Evolutionary conservation across 2,888 invertebrate genomes (phyloP).

Genomic region (Phanerotoma sp.): DNA sequence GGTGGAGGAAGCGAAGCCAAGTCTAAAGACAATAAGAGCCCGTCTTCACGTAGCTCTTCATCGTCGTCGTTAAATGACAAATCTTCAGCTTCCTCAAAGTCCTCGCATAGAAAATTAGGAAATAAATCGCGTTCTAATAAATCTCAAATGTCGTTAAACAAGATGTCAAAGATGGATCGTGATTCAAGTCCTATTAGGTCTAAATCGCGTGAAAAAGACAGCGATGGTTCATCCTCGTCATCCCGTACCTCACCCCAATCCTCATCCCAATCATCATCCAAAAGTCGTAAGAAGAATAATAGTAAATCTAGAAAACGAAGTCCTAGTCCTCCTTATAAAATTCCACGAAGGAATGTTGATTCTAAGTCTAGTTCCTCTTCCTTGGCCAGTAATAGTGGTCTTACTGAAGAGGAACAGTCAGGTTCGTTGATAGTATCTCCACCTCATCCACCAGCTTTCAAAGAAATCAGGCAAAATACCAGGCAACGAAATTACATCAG

Average conservation of each 20-base stretch:
- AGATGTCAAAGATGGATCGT: slow-evolving; percentile 49
- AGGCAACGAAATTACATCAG: slow-evolving; percentile 66
- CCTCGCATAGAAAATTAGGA: slow-evolving; percentile 53
- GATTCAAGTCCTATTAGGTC: slow-evolving; percentile 48
- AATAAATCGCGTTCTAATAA: slow-evolving; percentile 52
- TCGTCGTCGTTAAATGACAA: slow-evolving; percentile 33
- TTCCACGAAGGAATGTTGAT: slow-evolving; percentile 48
- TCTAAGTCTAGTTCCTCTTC: slow-evolving; percentile 41
- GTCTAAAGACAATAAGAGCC: slow-evolving; percentile 44
- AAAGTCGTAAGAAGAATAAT: slow-evolving; percentile 47
- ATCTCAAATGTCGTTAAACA: slow-evolving; percentile 43
- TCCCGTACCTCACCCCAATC: slow-evolving; percentile 47
- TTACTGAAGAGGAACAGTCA: slow-evolving; percentile 55
- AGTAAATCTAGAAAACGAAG: slow-evolving; percentile 50
- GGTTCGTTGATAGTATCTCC: slow-evolving; percentile 55
- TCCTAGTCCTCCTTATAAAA: slow-evolving; percentile 52
- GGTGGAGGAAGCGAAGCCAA: slow-evolving; percentile 38
- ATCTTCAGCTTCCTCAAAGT: slow-evolving; percentile 55
- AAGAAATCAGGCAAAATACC: slow-evolving; percentile 50
- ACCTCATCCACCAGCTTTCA: slow-evolving; percentile 53
- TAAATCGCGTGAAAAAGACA: slow-evolving; percentile 50
- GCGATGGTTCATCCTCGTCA: slow-evolving; percentile 27
- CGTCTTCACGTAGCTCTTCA: slow-evolving; percentile 35
- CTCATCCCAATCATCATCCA: slow-evolving; percentile 60
- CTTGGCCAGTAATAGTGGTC: slow-evolving; percentile 43